Evolutionary conservation across 2,113 vertebrate species (phyloP).

Genomic region (Piprites chloris): DNA sequence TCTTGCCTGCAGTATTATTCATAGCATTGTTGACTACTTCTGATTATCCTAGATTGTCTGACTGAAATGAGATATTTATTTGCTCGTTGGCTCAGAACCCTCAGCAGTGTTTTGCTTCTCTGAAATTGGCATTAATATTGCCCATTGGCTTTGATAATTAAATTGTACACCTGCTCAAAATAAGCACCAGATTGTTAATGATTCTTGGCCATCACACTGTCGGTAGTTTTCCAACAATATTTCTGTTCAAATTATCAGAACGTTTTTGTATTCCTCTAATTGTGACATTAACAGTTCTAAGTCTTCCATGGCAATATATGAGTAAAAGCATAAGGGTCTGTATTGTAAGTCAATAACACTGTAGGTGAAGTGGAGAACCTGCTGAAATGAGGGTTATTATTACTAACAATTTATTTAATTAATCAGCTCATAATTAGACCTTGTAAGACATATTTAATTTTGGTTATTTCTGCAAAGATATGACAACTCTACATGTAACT

Average conservation of each 20-base stretch:
- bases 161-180: conserved; percentile 69
- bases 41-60: conserved; percentile 41
- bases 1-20: conserved; percentile 17
- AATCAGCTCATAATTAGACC: not conserved
- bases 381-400: not conserved
- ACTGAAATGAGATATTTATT: conserved; percentile 51
- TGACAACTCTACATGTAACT: not conserved
- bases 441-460: not conserved
- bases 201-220: conserved; percentile 37
- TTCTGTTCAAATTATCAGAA: conserved; percentile 59
- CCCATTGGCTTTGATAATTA: conserved; percentile 65
- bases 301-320: not conserved
- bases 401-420: not conserved
- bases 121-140: conserved; percentile 50
- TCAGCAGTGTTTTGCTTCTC: conserved; percentile 23
- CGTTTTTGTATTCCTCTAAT: conserved; percentile 26
- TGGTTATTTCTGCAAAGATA: not conserved
- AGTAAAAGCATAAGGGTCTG: not conserved
- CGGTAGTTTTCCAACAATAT: conserved; percentile 50
- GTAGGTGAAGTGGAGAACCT: not conserved
- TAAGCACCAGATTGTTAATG: conserved; percentile 71
- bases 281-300: not conserved
- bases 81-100: conserved; percentile 22
- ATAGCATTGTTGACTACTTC: not conserved
- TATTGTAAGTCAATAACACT: not conserved